Base-by-base conservation (phyloP, 2,888 invertebrate species). In the Orthosia incerta region DNA sequence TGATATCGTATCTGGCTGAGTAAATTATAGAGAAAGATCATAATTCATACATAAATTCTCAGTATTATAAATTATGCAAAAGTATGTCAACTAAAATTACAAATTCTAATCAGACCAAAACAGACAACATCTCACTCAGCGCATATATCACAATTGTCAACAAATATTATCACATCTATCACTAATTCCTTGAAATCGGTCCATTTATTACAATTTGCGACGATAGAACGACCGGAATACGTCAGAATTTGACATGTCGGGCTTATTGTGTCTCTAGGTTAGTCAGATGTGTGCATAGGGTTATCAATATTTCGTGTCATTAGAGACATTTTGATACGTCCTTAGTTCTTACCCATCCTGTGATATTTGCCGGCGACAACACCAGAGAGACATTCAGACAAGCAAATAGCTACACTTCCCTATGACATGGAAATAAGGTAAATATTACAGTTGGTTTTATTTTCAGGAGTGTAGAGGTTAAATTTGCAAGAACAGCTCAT, bases 241-340 rank as follows among this genome's bases (percentile, higher is more conserved):
- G 71, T 71, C 79, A 78, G 18, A 57, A 18, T 48, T 80, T 86
- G 90, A 89, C 89, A 87, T 26, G 86, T 84, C 88, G 86, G 88
- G 75, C 82, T 83, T 83, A 89, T 86, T 88, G 83, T 87, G 86
- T 89, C 89, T 90, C 62, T 89, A 31, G 89, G 89, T 88, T 89
- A 89, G 76, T 80, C 79, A 84, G 88, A 87, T 82, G 71, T 82
- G 84, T 63, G 69, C 75, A 84, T 26, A 59, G 74, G 91, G 91
- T 89, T 91, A 91, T 91, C 90, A 51, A 18, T 13, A 62, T 55
- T 61, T 66, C 73, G 85, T 86, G 82, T 87, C 86, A 80, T 74
- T 84, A 72, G 60, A 84, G 89, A 86, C 87, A 85, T 75, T 76
- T 80, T 53, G 83, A 87, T 81, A 84, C 82, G 67, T 86, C 85